Evolutionary conservation across 2,888 invertebrate species (phyloP).

Genomic region (Amphipoea oculea): DNA sequence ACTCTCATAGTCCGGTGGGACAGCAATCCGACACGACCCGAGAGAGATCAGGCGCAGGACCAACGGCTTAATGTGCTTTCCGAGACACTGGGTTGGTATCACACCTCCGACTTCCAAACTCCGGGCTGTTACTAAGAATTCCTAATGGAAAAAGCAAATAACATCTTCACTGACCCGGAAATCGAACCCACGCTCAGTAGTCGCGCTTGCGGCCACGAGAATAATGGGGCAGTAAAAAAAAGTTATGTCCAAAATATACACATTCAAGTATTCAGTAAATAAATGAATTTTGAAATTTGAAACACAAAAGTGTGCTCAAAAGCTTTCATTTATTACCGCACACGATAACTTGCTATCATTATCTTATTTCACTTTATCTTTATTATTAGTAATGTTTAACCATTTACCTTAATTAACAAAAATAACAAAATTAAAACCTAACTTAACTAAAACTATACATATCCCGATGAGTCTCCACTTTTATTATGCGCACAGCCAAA

Average conservation of each 20-base stretch:
- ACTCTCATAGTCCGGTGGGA: not conserved
- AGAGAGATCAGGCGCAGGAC: not conserved
- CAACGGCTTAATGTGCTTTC: not conserved
- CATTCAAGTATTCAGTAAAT: not conserved
- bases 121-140: not conserved
- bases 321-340: no score
- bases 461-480: no score
- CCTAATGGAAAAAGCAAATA: not conserved
- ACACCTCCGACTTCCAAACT: not conserved
- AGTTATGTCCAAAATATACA: not conserved
- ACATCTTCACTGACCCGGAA: not conserved
- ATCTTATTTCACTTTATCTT: no score
- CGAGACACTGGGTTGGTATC: no score
- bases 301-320: no score
- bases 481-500: no score
- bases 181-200: not conserved
- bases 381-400: no score
- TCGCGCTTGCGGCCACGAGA: not conserved
- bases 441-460: no score
- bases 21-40: not conserved
- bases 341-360: no score
- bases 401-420: no score
- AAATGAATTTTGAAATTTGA: no score
- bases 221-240: not conserved
- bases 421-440: no score